Evolutionary conservation across 1,140 invertebrate species (phyloP).

Genomic region (Drosophila albomicans): DNA sequence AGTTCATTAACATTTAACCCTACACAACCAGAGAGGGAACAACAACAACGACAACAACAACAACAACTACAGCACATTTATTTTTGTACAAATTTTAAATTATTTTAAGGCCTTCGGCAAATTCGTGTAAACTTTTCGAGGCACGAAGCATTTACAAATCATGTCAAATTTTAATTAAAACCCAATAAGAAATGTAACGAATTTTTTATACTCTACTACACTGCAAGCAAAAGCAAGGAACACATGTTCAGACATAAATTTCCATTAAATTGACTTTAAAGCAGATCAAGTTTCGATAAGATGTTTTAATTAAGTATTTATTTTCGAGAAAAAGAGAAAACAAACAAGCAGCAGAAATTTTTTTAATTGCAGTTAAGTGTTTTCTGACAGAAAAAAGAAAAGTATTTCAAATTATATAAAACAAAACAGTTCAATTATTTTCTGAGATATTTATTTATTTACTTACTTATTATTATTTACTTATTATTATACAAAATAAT

Average conservation of each 20-base stretch:
- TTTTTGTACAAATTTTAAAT: slow-evolving; percentile 78
- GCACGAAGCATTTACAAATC: slow-evolving; percentile 58
- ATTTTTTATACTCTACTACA: slow-evolving; percentile 22
- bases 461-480: too few species aligned
- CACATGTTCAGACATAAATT: not conserved
- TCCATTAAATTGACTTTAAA: not conserved
- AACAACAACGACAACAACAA: slow-evolving; percentile 44
- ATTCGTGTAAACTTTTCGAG: slow-evolving; percentile 29
- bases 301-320: too few species aligned
- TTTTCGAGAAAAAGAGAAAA: too few species aligned
- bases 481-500: too few species aligned
- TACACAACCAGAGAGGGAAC: slow-evolving; percentile 52
- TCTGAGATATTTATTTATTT: too few species aligned
- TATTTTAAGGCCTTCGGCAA: slow-evolving; percentile 57
- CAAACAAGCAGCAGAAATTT: too few species aligned
- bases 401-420: too few species aligned
- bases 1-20: slow-evolving; percentile 83
- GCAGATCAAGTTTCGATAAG: not conserved
- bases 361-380: too few species aligned
- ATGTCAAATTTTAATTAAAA: slow-evolving; percentile 77
- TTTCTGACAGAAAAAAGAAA: too few species aligned
- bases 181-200: slow-evolving; percentile 2
- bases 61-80: slow-evolving; percentile 57
- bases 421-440: too few species aligned
- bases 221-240: not conserved